Base-by-base conservation (phyloP, 2,797 vertebrate species). In the Odontamblyopus lacepedii region DNA sequence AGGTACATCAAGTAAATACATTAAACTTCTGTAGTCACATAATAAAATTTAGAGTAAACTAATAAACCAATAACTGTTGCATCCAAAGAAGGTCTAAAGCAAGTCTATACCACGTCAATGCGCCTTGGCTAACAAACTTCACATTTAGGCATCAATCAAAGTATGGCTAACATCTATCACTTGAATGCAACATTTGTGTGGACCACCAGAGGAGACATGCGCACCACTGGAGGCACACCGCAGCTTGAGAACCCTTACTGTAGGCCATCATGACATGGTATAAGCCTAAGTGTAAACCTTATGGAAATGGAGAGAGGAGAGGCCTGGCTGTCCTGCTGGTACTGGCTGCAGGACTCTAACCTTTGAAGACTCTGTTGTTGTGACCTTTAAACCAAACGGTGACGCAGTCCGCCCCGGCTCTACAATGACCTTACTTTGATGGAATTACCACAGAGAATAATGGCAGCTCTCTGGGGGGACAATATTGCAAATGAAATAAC, bases 341-440 rank as follows among this genome's bases (percentile, higher is more conserved):
- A 74, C 48, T 70, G 76, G 87, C 89, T 88, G 80, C 83, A 75
- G 91, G 89, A 87, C 71, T n/a, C 82, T 91, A 85, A 92, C 90
- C 88, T 92, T 92, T 91, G 61, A 86, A 85, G 70, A 68, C 78
- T 83, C 82, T 76, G 84, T 79, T 85, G 81, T 85, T 89, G 84
- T 91, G 91, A 92, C 90, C 90, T 92, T 92, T 91, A 77, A 85
- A 83, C 84, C 85, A 83, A 89, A 84, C 85, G 38, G 69, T 90
- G 90, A 92, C 63, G 83, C 79, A 76, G 83, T 67, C 70, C 83
- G 82, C 69, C 80, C 85, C 80, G 72, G 80, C 85, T 83, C 78
- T 84, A 70, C 78, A 76, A 79, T 91, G 90, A 91, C 91, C 91
- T 92, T 92, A 87, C 90, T 91, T 92, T 92, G 90, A 92, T 91